Base-by-base conservation (phyloP, 30 jellyfish, hydroid and myxozoan species). In the Pelagia noctiluca region DNA sequence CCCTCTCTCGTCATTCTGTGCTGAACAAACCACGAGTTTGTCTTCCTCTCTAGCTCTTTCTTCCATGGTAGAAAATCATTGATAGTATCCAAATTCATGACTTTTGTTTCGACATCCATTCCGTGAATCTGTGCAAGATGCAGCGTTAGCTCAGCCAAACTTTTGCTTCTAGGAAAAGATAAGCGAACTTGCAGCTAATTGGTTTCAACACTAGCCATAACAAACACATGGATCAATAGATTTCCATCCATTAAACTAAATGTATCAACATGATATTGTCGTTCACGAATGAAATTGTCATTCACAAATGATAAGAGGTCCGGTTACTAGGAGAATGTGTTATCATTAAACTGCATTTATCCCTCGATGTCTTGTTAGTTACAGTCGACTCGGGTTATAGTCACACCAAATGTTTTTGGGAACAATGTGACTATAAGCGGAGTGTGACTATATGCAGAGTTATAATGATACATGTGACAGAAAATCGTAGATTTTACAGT, bases 1-100 rank as follows among this genome's bases (percentile, higher is more conserved):
- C 71, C 71, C 2, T 49, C 29, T 26, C 72, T 36, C 36, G 46
- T 42, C 32, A 22, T 25, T 78, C 82, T 61, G 68, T 78, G 89
- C 37, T 78, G 89, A 31, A 78, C 89, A 38, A 57, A 52, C 88
- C 78, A 76, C 37, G 80, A 31, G 50, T 76, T 76, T 18, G 88
- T 76, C 2, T 76, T 53, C 72, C 11, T 52, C 72, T 53, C 88
- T 10, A 60, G 67, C n/a, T 38, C 33, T 24, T 70, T 70, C 46
- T 70, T 70, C 82, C 82, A 70, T 70, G 28, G 21, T 38, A 28
- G 7, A 38, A 70, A 70, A 8, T 38, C 82, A 70, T 70, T 67
- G 10, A 12, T 10, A 18, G 82, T 23, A 31, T 36, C 82, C n/a
- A 70, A 70, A 38, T 25, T 35, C 46, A 25, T 70, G 33, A 19